These are phyloP conservation scores for Oreochromis mossambicus DNA, from an alignment of 2,797 vertebrate species.

Conservation along the genomic window DNA sequence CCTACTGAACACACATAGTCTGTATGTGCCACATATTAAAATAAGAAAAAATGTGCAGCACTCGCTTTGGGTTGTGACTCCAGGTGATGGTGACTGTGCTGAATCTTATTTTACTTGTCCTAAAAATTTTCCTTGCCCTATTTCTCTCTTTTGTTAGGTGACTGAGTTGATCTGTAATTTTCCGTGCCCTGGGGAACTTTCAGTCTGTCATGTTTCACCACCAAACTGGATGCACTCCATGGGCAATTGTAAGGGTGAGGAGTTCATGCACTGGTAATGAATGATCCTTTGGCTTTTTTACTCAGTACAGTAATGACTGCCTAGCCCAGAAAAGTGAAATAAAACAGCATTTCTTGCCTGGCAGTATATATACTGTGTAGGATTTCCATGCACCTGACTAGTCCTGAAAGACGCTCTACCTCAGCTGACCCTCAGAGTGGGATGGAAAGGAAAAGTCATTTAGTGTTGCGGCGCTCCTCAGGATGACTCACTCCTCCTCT, in stretches of 20 bases:
- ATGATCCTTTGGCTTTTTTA: conserved; percentile 31
- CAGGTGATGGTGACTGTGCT: not conserved
- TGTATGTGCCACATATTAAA: not conserved
- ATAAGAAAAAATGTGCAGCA: not conserved
- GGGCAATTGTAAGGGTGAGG: conserved; percentile 32
- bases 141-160: conserved; percentile 9
- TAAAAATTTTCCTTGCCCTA: not conserved
- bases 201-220: conserved; percentile 37
- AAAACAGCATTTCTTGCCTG: conserved; percentile 8
- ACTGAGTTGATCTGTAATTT: conserved; percentile 39
- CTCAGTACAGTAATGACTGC: conserved; percentile 31
- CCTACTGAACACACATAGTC: not conserved
- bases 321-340: conserved; percentile 1
- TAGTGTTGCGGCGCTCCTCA: conserved; percentile 46
- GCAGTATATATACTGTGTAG: conserved; percentile 5
- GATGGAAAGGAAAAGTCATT: conserved; percentile 64
- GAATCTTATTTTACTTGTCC: not conserved
- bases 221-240: conserved; percentile 45
- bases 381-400: conserved; percentile 48
- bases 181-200: conserved; percentile 21
- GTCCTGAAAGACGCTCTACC: conserved; percentile 37
- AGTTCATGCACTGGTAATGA: conserved; percentile 48
- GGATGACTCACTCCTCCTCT: conserved; percentile 57
- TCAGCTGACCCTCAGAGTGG: conserved; percentile 43
- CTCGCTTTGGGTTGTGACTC: not conserved